phyloP scores from a whole-genome alignment of 2,797 vertebrate species.

The Clarias pachynema region DNA sequence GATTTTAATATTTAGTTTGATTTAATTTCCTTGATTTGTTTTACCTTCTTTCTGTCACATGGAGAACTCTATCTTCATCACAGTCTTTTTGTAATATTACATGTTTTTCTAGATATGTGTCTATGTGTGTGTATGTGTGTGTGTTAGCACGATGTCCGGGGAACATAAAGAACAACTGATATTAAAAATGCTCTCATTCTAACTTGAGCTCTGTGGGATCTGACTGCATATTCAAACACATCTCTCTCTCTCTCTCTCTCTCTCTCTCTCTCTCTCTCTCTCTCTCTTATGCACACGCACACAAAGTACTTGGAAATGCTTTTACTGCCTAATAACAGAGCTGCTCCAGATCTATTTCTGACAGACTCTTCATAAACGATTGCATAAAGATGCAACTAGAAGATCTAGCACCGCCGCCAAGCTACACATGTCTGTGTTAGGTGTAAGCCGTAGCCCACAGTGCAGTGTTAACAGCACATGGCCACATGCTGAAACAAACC shows the following conservation, averaged over 20 bases:
- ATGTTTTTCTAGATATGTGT: neutral
- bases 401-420: neutral
- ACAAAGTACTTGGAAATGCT: neutral
- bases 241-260: neutral
- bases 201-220: constrained; percentile 31
- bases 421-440: neutral
- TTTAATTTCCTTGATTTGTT: neutral
- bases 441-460: constrained; percentile 17
- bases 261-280: neutral
- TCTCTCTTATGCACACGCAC: neutral
- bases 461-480: constrained; percentile 3
- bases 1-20: neutral
- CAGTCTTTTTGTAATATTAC: neutral
- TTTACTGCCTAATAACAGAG: neutral
- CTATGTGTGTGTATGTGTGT: neutral
- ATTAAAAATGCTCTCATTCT: constrained; percentile 47
- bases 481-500: neutral
- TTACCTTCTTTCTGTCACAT: neutral
- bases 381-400: constrained; percentile 16
- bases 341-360: constrained; percentile 5
- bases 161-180: constrained; percentile 35
- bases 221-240: constrained; percentile 24
- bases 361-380: neutral
- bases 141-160: constrained; percentile 12
- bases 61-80: neutral